A percentile compares a stretch with the other conserved stretches of the same genome.
phyloP scores from a whole-genome alignment of 2,797 vertebrate genomes.

The Girardinus metallicus region DNA sequence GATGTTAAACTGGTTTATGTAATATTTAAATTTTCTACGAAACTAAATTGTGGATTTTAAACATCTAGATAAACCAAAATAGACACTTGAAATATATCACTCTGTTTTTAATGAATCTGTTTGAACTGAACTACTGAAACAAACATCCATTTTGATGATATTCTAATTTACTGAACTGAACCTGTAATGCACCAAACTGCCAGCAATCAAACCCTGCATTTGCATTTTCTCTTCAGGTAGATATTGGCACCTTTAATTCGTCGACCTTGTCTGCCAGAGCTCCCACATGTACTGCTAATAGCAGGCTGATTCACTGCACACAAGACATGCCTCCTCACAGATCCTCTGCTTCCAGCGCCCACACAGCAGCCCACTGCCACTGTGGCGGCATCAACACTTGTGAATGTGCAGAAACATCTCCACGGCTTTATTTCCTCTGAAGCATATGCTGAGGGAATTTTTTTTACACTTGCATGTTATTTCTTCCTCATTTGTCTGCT shows the following conservation, averaged over 20 bases:
- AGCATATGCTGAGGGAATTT: constrained; percentile 46
- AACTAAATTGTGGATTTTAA: neutral
- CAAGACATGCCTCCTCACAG: constrained; percentile 66
- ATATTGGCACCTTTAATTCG: constrained; percentile 42
- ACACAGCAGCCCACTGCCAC: constrained; percentile 66
- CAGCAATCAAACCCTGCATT: constrained; percentile 5
- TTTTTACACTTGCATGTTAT: constrained; percentile 2
- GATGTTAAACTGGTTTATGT: neutral
- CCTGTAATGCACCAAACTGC: neutral
- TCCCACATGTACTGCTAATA: constrained; percentile 67
- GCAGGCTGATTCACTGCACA: constrained; percentile 71
- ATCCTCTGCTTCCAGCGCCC: constrained; percentile 59
- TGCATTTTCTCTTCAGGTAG: constrained; percentile 25
- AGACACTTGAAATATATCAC: too few species aligned
- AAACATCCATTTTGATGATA: neutral
- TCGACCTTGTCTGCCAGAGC: constrained; percentile 55
- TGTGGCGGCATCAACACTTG: constrained; percentile 52
- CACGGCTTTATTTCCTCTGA: constrained; percentile 36
- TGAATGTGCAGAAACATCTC: constrained; percentile 41
- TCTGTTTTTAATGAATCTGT: neutral
- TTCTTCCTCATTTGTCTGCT: neutral
- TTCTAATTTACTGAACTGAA: neutral
- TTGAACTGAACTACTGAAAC: neutral
- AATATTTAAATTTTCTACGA: neutral
- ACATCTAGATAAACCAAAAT: neutral